A percentile compares a stretch with the other conserved stretches of the same genome.
These are phyloP conservation scores for Microplitis demolitor DNA, from an alignment of 1,140 invertebrate species.

Conservation along the genomic window DNA sequence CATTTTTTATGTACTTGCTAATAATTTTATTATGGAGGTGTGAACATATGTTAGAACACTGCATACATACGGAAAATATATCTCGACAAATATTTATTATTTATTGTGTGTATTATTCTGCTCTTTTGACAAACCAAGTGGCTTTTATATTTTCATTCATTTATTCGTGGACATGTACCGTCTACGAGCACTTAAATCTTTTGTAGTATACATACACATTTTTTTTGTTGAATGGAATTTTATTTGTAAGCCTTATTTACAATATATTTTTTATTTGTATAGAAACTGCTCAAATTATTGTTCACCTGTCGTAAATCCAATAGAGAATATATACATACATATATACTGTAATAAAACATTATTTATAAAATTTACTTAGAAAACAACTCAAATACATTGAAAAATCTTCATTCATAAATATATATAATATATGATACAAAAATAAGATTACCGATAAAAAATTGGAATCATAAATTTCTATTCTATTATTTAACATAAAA, in stretches of 20 bases:
- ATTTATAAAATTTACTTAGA: no score
- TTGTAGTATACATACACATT: background rate
- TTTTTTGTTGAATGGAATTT: background rate
- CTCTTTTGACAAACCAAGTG: slow-evolving; percentile 5
- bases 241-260: slow-evolving; percentile 11
- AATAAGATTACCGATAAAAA: no score
- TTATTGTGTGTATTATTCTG: background rate
- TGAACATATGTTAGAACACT: background rate
- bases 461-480: no score
- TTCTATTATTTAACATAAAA: no score
- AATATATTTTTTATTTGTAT: background rate
- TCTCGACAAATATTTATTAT: background rate
- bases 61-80: background rate
- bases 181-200: slow-evolving; percentile 8
- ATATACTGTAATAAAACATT: no score
- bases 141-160: slow-evolving; percentile 22
- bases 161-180: slow-evolving; percentile 24
- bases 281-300: background rate
- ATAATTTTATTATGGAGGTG: background rate
- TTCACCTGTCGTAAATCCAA: background rate
- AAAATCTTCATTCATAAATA: no score
- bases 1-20: background rate
- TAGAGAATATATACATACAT: background rate
- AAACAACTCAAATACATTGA: no score
- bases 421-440: no score